Evolutionary conservation across 2,797 vertebrate species (phyloP), one percentile per base, ranked within the genome.

Genomic region (Myripristis jacobus): DNA sequence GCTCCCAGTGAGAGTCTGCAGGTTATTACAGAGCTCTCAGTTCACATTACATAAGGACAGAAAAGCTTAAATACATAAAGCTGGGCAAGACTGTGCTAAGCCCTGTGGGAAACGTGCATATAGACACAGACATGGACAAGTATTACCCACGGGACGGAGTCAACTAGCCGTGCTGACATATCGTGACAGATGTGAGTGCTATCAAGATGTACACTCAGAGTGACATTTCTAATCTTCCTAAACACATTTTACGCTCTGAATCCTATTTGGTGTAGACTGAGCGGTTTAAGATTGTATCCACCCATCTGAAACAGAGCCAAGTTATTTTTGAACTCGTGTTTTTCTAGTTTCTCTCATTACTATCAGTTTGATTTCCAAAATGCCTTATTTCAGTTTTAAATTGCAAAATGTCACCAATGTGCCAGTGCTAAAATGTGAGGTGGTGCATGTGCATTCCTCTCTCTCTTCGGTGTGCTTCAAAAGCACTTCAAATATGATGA

Each of bases 91-190:
- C 57, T 66, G 60, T 56, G 13, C 73, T 75, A 78, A 86, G 58
- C 56, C 57, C 41, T 83, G 70, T 79, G 79, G 70, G 82, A 88
- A 87, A 70, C 34, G n/a, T n/a, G n/a, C n/a, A n/a, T n/a, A n/a
- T n/a, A n/a, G n/a, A n/a, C n/a, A 56, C 19, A 64, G 21, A 54
- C 2, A 59, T 16, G 47, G 2, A 22, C 36, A 59, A 52, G 15
- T 4, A 60, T 53, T 58, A 70, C 21, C 71, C 59, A 10, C 15
- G 25, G 48, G 64, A 80, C 62, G 7, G n/a, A 50, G 24, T 70
- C 54, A 50, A 43, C 70, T 34, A 16, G 68, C 22, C 52, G 34
- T 25, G 34, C 18, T 34, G 18, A 31, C 46, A 53, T 60, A 44
- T 61, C 52, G 48, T 21, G 19, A 66, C 29, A 31, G 9, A 36